Evolutionary conservation across 2,113 vertebrate species (phyloP).

Genomic region (Marcusenius ussheri): DNA sequence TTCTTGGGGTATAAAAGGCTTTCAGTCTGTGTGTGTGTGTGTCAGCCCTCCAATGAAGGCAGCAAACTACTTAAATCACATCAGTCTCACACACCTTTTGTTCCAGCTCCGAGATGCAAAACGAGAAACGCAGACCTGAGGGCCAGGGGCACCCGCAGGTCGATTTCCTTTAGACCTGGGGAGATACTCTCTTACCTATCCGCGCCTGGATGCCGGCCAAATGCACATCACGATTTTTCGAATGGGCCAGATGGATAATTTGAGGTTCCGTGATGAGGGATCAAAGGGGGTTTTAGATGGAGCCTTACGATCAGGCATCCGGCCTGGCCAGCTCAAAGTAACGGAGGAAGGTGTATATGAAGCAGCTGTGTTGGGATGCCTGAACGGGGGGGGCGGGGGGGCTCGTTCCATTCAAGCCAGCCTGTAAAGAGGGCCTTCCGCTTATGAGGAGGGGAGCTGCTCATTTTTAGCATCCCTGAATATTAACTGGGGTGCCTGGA

Average conservation of each 20-base stretch:
- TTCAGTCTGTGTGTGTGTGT: constrained; percentile 61
- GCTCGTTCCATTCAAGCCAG: neutral
- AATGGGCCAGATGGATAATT: constrained; percentile 38
- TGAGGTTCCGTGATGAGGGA: constrained; percentile 33
- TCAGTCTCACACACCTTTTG: constrained; percentile 19
- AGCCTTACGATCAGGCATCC: constrained; percentile 38
- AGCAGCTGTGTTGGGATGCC: neutral
- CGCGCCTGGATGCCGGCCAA: constrained; percentile 33
- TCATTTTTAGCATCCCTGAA: neutral
- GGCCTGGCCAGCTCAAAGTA: constrained; percentile 44
- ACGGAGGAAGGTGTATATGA: constrained; percentile 24
- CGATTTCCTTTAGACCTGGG: neutral
- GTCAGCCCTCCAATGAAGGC: constrained; percentile 20
- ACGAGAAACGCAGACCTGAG: neutral
- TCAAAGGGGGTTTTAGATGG: constrained; percentile 39
- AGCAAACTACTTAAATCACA: constrained; percentile 28
- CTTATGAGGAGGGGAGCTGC: neutral
- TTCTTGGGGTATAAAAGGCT: constrained; percentile 75
- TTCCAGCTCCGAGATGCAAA: constrained; percentile 16
- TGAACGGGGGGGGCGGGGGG: too few relatives aligned
- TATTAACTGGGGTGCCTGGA: neutral
- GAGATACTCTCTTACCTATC: constrained; percentile 17
- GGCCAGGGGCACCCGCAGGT: neutral
- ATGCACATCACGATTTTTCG: constrained; percentile 33
- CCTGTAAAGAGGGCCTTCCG: neutral